Base-by-base conservation (phyloP, 2,888 invertebrate genomes). In the Drepana falcataria region DNA sequence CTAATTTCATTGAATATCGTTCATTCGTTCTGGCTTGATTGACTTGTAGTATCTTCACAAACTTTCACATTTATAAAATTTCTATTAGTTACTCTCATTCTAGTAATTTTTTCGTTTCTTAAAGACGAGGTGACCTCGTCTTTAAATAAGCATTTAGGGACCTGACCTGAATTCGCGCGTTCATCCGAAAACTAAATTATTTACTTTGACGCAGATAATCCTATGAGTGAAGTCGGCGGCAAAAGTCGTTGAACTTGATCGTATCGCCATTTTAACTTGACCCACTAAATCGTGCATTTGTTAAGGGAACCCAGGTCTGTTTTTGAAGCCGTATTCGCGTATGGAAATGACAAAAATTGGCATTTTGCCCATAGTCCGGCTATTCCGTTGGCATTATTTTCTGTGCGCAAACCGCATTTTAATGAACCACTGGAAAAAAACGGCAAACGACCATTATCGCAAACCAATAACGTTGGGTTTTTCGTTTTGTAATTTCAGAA, bases 301-400 rank as follows among this genome's bases (percentile, higher is more conserved):
- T 55, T 52, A 59, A 48, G 55, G 55, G 48, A 53, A 55, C 51
- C 52, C 57, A 63, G 76, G 64, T 74, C 76, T 66, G 60, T 55
- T 57, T 49, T 35, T 61, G 60, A 54, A 59, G 55, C 55, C 63
- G 35, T 33, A 54, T 48, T 60, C 61, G 68, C 60, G 64, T 68
- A 78, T 81, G 77, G 75, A 76, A 77, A 78, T 83, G 72, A 66
- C 75, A 77, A 75, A 77, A 80, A 79, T 80, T 88, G 87, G 87
- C 88, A 79, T 62, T 62, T 62, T 69, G 87, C 87, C 87, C 71
- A 64, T 63, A 60, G 59, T 61, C 64, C 62, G 55, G 68, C 68
- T 69, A 77, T 79, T 78, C 77, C 73, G 70, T 74, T 68, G 71
- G 71, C 70, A 79, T 81, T 85, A 84, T 85, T 82, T 80, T 77